Evolutionary conservation across 2,797 vertebrate genomes (phyloP), one percentile per base, ranked within the genome.

Genomic region (Triplophysa yarkandensis): DNA sequence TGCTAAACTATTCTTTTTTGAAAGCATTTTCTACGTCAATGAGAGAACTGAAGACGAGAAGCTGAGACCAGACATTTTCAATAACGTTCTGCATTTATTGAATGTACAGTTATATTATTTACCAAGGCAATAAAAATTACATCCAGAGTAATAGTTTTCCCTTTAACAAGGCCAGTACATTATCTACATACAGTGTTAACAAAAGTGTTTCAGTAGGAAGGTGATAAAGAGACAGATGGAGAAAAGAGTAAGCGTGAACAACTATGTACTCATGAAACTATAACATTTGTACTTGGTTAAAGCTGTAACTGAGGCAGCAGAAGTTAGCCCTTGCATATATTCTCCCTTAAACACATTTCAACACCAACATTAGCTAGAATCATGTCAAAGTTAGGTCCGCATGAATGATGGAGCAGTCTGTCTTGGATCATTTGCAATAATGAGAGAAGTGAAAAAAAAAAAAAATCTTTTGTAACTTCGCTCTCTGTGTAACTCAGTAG

Each of bases 71-170:
- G 6, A 17, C 19, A 36, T 48, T 76, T 72, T 71, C 71, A 61
- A 48, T 71, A 80, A 82, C 62, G 76, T 77, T 71, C 30, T 32
- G 57, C 61, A 72, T 83, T 83, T 82, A 83, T 81, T 83, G 68
- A 83, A 83, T 84, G 80, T 85, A 82, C 81, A 87, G 77, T 83
- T 86, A 85, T 84, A 86, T 86, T 82, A 84, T 86, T 83, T 81
- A 80, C 74, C 72, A 80, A 86, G 81, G 48, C 84, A 87, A 83
- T 83, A 80, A 88, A 87, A 88, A 86, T 88, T 88, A 89, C 89
- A 92, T 87, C 85, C 77, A 79, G 69, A 87, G 85, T 78, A 82
- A 86, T 82, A 84, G 70, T 83, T 81, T 89, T 90, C 88, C 87
- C 87, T 87, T 89, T 89, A 85, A 77, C 80, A 81, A 82, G 77